phyloP scores from a whole-genome alignment of 2,888 invertebrate species.

The Drosophila demipolita region DNA sequence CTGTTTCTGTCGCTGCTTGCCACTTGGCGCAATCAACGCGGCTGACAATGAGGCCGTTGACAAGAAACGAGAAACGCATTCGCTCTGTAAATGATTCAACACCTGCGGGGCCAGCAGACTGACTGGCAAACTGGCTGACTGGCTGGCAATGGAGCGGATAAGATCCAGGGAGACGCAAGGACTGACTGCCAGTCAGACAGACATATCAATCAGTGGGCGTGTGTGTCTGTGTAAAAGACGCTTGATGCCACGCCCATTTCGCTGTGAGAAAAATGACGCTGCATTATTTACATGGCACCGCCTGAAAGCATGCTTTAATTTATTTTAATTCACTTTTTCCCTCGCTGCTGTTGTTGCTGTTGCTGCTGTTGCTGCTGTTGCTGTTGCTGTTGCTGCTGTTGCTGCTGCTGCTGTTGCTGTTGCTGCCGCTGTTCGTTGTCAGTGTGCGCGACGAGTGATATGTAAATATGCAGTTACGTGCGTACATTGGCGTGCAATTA shows the following conservation, averaged over 20 bases:
- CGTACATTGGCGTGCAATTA: slow-evolving; percentile 80
- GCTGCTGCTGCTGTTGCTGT: background rate
- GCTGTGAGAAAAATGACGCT: slow-evolving; percentile 72
- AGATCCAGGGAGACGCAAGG: slow-evolving; percentile 50
- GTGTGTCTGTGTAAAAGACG: slow-evolving; percentile 15
- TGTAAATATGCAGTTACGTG: slow-evolving; percentile 81
- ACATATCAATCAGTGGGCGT: slow-evolving; percentile 73
- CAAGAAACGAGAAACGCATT: slow-evolving; percentile 30
- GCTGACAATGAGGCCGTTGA: slow-evolving; percentile 54
- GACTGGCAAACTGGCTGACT: background rate
- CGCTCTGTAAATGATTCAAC: slow-evolving; percentile 76
- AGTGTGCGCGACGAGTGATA: slow-evolving; percentile 69
- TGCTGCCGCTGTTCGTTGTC: slow-evolving; percentile 29
- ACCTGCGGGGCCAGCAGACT: slow-evolving; percentile 59
- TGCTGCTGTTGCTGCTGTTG: background rate
- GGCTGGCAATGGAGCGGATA: slow-evolving; percentile 60
- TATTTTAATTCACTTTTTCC: slow-evolving; percentile 77
- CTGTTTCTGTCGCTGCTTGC: background rate
- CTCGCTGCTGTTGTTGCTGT: slow-evolving; percentile 13
- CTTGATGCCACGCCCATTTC: slow-evolving; percentile 25
- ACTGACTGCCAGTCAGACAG: slow-evolving; percentile 42
- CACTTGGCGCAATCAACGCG: slow-evolving; percentile 64
- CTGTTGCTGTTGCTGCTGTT: background rate
- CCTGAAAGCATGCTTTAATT: slow-evolving; percentile 82
- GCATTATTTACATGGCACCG: slow-evolving; percentile 78